These are phyloP conservation scores for Tragelaphus imberbis DNA, from an alignment of 2,113 vertebrate species.

Conservation along the genomic window DNA sequence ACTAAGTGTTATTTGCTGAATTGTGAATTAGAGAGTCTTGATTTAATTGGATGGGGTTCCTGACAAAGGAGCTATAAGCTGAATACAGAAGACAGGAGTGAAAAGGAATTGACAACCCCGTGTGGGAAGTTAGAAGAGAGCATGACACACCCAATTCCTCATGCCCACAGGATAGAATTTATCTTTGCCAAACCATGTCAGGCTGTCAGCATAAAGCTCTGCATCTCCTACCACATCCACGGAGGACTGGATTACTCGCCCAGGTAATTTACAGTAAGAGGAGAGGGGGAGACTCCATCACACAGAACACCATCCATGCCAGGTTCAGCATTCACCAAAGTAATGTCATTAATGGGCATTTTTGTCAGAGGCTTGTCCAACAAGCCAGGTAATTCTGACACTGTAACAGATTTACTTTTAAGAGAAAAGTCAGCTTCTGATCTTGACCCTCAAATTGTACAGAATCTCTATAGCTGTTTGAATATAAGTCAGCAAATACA, in stretches of 20 bases:
- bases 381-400: not conserved
- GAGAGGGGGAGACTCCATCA: not conserved
- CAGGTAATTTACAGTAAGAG: not conserved
- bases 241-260: not conserved
- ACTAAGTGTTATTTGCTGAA: not conserved
- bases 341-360: not conserved
- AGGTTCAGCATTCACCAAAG: not conserved
- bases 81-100: not conserved
- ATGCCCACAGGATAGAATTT: not conserved
- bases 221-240: fast-evolving
- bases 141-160: not conserved
- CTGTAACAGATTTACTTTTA: not conserved
- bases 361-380: not conserved
- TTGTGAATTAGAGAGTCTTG: not conserved
- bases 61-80: not conserved
- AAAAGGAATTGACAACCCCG: not conserved
- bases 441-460: not conserved
- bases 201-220: not conserved
- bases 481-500: not conserved
- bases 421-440: not conserved
- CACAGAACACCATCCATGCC: not conserved
- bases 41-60: not conserved
- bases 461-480: not conserved
- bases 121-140: too few relatives aligned
- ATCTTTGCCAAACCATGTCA: not conserved